Evolutionary conservation across 1,140 invertebrate species (phyloP).

Genomic region (Brachionus koreanus): DNA sequence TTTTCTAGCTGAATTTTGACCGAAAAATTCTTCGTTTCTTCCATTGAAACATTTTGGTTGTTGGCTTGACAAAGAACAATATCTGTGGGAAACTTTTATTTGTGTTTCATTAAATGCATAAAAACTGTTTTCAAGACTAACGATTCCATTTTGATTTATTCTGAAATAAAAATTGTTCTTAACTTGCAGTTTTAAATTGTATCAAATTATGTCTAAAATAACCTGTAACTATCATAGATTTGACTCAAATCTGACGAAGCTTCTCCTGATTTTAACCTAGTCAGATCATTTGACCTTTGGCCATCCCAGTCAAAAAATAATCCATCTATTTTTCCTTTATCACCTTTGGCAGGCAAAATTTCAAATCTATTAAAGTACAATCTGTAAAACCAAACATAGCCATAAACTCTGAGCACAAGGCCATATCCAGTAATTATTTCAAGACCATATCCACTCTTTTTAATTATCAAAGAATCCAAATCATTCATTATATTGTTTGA

Average conservation of each 20-base stretch:
- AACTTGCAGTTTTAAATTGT: neutral
- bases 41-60: neutral
- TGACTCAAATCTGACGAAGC: neutral
- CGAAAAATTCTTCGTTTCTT: neutral
- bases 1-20: neutral
- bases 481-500: neutral
- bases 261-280: neutral
- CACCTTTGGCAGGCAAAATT: neutral
- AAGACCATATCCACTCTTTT: neutral
- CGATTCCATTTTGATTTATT: neutral
- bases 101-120: neutral
- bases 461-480: neutral
- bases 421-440: constrained; percentile 4
- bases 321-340: neutral
- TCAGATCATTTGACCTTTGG: neutral
- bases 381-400: neutral
- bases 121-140: neutral
- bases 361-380: neutral
- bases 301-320: neutral
- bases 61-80: neutral
- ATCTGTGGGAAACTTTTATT: neutral
- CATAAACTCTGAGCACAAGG: neutral
- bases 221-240: neutral
- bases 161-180: neutral
- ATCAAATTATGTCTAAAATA: neutral